A percentile compares a stretch with the other conserved stretches of the same genome.
Evolutionary conservation across 23 tunicate genomes (phyloP).

Genomic region (Pegea sp.): DNA sequence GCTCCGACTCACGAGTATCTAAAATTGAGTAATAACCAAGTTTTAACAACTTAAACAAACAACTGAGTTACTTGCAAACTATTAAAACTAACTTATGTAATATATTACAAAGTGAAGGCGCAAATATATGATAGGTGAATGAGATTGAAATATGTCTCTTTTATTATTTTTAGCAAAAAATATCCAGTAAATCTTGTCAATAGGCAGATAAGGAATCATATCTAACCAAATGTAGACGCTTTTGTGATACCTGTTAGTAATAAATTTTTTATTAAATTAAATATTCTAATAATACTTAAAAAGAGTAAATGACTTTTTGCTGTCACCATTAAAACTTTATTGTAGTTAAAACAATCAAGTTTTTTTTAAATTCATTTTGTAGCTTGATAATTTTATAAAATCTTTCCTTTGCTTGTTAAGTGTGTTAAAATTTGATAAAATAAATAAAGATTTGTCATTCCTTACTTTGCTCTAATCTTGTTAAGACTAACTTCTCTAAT

Average conservation of each 20-base stretch:
- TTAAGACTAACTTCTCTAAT: slow-evolving; percentile 57
- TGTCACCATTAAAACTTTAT: too few relatives aligned
- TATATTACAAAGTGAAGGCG: slow-evolving; percentile 56
- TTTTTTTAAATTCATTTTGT: too few relatives aligned
- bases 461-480: slow-evolving; percentile 28
- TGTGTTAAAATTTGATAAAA: too few relatives aligned
- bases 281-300: too few relatives aligned
- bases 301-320: too few relatives aligned
- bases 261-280: too few relatives aligned
- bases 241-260: slow-evolving; percentile 64
- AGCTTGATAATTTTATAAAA: too few relatives aligned
- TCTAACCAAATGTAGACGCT: slow-evolving; percentile 45
- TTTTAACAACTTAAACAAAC: background rate
- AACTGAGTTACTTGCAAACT: too few relatives aligned
- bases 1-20: slow-evolving; percentile 49
- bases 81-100: slow-evolving; percentile 37
- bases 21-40: background rate
- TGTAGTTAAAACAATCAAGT: too few relatives aligned
- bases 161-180: slow-evolving; percentile 13
- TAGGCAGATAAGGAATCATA: slow-evolving; percentile 25
- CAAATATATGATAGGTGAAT: slow-evolving; percentile 14
- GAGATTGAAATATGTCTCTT: slow-evolving; percentile 24
- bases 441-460: too few relatives aligned
- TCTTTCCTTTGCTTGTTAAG: slow-evolving; percentile 10
- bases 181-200: slow-evolving; percentile 13